A percentile compares a stretch with the other conserved stretches of the same genome.
Evolutionary conservation across 2,888 invertebrate genomes (phyloP).

Genomic region (Melanostoma mellinum): DNA sequence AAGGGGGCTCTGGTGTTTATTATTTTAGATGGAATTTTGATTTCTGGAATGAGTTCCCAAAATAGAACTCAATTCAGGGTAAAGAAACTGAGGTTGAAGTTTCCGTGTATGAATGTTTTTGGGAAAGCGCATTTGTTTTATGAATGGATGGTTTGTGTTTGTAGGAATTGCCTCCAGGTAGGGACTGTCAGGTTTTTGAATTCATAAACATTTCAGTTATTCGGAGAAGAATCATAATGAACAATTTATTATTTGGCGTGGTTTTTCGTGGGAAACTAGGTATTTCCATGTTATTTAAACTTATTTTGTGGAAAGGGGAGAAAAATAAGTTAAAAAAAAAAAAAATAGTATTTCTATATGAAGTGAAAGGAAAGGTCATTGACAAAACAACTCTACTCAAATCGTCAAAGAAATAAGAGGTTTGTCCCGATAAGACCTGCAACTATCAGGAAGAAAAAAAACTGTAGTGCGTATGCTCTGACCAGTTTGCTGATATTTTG

Average conservation of each 20-base stretch:
- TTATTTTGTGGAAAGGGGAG: too few relatives aligned
- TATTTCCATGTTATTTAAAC: neutral
- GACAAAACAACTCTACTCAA: too few relatives aligned
- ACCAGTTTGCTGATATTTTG: too few relatives aligned
- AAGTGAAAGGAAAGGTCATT: too few relatives aligned
- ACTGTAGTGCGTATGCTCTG: too few relatives aligned
- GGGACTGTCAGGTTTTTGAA: constrained; percentile 21
- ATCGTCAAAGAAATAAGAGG: too few relatives aligned
- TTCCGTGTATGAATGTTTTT: constrained; percentile 52
- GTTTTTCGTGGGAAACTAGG: neutral
- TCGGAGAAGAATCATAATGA: neutral
- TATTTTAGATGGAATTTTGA: constrained; percentile 33
- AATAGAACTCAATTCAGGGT: constrained; percentile 56
- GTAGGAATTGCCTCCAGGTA: constrained; percentile 34
- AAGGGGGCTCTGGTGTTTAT: constrained; percentile 1
- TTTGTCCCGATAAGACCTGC: too few relatives aligned
- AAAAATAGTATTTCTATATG: too few relatives aligned
- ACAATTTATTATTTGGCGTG: neutral
- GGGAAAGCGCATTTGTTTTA: neutral
- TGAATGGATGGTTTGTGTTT: constrained; percentile 1
- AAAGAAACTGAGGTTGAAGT: constrained; percentile 49
- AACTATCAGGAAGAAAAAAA: too few relatives aligned
- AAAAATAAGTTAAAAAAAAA: too few relatives aligned
- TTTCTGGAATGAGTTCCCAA: constrained; percentile 50
- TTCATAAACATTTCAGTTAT: constrained; percentile 36